These are phyloP conservation scores for Beroe forskalii DNA, from an alignment of 37 sponge, comb jelly and placozoan genomes.

Conservation along the genomic window DNA sequence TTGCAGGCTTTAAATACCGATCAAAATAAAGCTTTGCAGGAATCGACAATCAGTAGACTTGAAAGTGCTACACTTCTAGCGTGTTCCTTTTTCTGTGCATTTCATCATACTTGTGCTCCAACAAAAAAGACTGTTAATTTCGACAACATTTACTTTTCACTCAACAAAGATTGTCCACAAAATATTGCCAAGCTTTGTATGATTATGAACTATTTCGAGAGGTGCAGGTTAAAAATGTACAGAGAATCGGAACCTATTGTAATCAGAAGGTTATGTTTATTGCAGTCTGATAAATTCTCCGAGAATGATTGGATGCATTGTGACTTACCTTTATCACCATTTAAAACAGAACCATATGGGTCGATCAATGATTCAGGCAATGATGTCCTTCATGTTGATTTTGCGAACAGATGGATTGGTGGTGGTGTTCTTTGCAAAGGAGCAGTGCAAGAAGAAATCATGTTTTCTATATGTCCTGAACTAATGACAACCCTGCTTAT, in stretches of 20 bases:
- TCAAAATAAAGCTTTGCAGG: not conserved
- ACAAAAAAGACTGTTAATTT: not conserved
- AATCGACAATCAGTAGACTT: not conserved
- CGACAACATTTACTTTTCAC: constrained; percentile 10
- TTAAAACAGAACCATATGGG: not conserved
- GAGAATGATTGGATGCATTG: not conserved
- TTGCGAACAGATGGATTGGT: constrained; percentile 81
- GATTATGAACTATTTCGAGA: constrained; percentile 62
- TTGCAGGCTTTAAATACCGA: not conserved
- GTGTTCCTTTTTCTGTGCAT: constrained; percentile 37
- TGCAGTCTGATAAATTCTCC: not conserved
- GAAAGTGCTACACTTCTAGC: constrained; percentile 38
- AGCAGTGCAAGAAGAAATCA: constrained; percentile 84
- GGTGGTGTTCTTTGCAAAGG: constrained; percentile 80
- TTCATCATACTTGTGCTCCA: constrained; percentile 35
- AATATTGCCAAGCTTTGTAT: constrained; percentile 51
- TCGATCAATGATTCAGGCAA: constrained; percentile 39
- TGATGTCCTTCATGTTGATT: constrained; percentile 73
- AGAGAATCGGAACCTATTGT: not conserved
- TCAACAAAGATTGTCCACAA: constrained; percentile 50
- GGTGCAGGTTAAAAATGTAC: constrained; percentile 25
- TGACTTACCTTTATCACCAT: not conserved
- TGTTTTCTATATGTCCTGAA: constrained; percentile 79
- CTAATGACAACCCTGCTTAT: constrained; percentile 73
- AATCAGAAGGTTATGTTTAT: not conserved